phyloP scores from a whole-genome alignment of 64 coral and sea anemone genomes.

The Stylophora pistillata region DNA sequence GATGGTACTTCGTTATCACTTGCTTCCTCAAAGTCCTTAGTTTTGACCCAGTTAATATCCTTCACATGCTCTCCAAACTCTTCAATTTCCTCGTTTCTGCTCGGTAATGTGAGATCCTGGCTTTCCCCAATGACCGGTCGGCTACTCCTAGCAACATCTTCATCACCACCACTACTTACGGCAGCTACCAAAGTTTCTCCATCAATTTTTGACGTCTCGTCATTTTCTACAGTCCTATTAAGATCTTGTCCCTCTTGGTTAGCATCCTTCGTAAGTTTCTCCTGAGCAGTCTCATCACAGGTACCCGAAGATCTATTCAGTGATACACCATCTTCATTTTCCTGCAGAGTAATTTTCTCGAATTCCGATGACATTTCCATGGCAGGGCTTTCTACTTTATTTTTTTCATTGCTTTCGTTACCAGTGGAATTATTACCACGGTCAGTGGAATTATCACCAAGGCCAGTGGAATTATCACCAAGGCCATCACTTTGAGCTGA shows the following conservation, averaged over 20 bases:
- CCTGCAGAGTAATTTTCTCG: conserved; percentile 54
- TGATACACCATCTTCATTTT: not conserved
- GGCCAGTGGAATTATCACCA: not conserved
- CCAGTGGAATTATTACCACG: not conserved
- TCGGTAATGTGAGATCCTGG: not conserved
- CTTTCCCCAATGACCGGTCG: not conserved
- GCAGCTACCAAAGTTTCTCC: not conserved
- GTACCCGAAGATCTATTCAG: conserved; percentile 45
- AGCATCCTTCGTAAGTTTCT: not conserved
- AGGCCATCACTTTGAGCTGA: not conserved
- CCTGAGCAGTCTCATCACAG: not conserved
- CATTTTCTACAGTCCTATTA: not conserved
- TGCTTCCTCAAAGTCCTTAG: not conserved
- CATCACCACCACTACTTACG: not conserved
- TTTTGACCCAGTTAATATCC: not conserved
- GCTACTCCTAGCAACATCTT: not conserved
- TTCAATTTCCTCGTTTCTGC: not conserved
- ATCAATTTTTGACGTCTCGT: not conserved
- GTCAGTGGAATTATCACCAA: not conserved
- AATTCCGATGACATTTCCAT: conserved; percentile 56
- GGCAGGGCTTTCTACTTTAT: conserved; percentile 52
- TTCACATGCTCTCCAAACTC: not conserved
- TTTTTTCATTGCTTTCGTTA: not conserved
- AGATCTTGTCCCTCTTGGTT: not conserved
- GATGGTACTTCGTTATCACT: not conserved